Evolutionary conservation across 2,888 invertebrate genomes (phyloP).

Genomic region (Calephelis perditalis): DNA sequence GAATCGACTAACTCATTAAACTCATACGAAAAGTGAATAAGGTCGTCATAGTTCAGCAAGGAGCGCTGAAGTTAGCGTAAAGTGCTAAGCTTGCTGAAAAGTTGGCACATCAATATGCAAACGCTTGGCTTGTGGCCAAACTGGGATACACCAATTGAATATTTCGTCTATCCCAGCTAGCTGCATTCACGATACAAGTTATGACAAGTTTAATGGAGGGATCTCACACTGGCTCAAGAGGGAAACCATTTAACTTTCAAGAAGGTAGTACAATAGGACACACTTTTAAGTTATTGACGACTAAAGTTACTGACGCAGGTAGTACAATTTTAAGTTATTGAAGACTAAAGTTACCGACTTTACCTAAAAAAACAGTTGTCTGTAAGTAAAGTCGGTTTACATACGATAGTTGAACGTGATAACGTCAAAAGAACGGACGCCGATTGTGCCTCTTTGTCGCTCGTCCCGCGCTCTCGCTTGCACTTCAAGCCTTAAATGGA

Average conservation of each 20-base stretch:
- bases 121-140: conserved; percentile 57
- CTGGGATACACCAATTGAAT: conserved; percentile 71
- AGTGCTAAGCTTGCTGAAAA: conserved; percentile 53
- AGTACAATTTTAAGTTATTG: conserved; percentile 1
- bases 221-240: conserved; percentile 4
- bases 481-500: too few relatives aligned
- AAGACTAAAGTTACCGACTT: too few relatives aligned
- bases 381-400: too few relatives aligned
- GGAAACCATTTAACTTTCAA: conserved; percentile 7
- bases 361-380: too few relatives aligned
- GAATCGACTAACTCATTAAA: conserved; percentile 43
- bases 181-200: conserved; percentile 57
- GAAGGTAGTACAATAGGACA: conserved; percentile 6
- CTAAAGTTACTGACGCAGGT: neutral
- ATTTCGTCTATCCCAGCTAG: conserved; percentile 52
- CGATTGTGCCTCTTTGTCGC: too few relatives aligned
- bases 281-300: neutral
- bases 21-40: conserved; percentile 43
- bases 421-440: too few relatives aligned
- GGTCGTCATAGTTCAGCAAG: conserved; percentile 52
- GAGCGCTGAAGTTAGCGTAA: conserved; percentile 65
- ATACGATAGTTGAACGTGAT: too few relatives aligned
- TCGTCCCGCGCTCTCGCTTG: too few relatives aligned
- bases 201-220: conserved; percentile 51
- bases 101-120: conserved; percentile 41